These are phyloP conservation scores for Apostichopus japonicus DNA, from an alignment of 35 echinoderm and acorn worm genomes.

Conservation along the genomic window DNA sequence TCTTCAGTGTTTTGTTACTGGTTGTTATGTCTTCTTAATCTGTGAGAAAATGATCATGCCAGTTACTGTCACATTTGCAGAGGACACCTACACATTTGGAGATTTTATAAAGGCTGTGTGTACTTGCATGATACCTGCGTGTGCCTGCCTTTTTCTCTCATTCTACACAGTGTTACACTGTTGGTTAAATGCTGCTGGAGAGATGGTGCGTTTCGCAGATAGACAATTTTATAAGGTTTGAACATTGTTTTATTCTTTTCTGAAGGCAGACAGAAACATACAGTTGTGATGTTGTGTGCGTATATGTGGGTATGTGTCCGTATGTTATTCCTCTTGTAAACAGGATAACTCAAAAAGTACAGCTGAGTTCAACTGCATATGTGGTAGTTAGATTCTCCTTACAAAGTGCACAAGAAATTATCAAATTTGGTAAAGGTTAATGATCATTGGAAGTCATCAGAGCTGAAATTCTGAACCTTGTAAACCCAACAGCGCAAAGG, in stretches of 20 bases:
- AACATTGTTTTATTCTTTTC: neutral
- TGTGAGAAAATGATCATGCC: slow-evolving; percentile 78
- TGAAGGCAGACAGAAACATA: no score
- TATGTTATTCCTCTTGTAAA: no score
- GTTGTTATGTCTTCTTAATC: slow-evolving; percentile 87
- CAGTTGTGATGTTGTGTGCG: no score
- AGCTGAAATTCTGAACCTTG: no score
- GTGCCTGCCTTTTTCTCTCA: slow-evolving; percentile 66
- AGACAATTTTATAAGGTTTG: slow-evolving; percentile 95
- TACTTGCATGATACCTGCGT: slow-evolving; percentile 86
- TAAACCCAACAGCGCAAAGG: no score
- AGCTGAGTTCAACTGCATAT: no score
- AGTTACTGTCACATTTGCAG: slow-evolving; percentile 73
- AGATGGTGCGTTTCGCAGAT: slow-evolving; percentile 96
- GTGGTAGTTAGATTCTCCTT: no score
- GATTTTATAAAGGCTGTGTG: slow-evolving; percentile 57
- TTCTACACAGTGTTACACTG: slow-evolving; percentile 91
- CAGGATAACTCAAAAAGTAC: no score
- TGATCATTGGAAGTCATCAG: no score
- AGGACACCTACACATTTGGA: slow-evolving; percentile 76
- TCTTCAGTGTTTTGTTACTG: slow-evolving; percentile 79
- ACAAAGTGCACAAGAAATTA: no score
- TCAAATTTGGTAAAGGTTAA: no score
- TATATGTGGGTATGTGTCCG: no score
- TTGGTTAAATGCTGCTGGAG: slow-evolving; percentile 90